phyloP scores from a whole-genome alignment of 92 coral and sea anemone genomes.

The Actinostola sp. region DNA sequence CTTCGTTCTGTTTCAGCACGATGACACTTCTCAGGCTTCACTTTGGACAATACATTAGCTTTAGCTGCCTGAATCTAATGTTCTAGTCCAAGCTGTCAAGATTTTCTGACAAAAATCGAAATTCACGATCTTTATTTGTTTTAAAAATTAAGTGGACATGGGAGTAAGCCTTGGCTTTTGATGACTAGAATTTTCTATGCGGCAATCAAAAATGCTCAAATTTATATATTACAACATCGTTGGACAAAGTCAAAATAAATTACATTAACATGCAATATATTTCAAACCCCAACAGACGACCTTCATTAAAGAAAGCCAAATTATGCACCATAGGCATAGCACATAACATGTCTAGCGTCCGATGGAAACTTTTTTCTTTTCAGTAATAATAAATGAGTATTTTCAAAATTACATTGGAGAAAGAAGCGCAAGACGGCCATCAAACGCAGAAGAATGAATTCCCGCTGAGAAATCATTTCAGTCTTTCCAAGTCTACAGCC shows the following conservation, averaged over 20 bases:
- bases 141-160: not conserved
- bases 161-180: not conserved
- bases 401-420: conserved; percentile 23
- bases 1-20: not conserved
- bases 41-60: not conserved
- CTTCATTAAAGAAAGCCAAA: not conserved
- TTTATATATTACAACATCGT: conserved; percentile 12
- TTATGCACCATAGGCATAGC: not conserved
- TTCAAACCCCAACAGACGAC: conserved; percentile 1
- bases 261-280: conserved; percentile 9
- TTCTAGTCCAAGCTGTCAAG: not conserved
- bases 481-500: conserved; percentile 23
- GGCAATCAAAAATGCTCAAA: conserved; percentile 10
- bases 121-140: not conserved
- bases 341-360: not conserved
- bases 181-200: not conserved
- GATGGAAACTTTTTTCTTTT: conserved; percentile 8
- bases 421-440: conserved; percentile 2
- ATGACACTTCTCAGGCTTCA: not conserved
- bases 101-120: not conserved
- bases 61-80: no score
- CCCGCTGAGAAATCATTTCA: conserved; percentile 39
- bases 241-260: conserved; percentile 10
- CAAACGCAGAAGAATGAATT: conserved; percentile 13
- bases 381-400: conserved; percentile 41